Evolutionary conservation across 2,797 vertebrate species (phyloP).

Genomic region (Myotis myotis): DNA sequence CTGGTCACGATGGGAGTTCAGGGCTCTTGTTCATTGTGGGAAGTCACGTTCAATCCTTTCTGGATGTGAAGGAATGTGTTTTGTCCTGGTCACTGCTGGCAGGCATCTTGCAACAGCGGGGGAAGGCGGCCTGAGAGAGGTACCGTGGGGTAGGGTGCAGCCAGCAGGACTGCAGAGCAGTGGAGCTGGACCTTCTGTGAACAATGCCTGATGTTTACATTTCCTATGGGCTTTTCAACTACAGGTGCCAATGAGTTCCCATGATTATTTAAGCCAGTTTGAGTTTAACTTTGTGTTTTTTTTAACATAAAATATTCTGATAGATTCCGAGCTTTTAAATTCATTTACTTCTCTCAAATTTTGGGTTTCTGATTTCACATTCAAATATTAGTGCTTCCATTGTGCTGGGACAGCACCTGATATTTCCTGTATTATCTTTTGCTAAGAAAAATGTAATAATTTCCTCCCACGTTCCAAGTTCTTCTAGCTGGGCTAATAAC

Average conservation of each 20-base stretch:
- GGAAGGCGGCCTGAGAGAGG: neutral
- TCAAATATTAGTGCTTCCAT: neutral
- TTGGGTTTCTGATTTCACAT: neutral
- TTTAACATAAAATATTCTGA: constrained; percentile 12
- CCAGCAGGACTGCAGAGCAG: neutral
- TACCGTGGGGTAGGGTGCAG: no score
- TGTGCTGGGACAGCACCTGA: neutral
- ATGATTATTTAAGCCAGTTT: neutral
- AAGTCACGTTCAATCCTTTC: neutral
- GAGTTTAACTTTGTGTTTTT: neutral
- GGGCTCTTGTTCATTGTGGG: neutral
- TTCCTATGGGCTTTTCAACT: neutral
- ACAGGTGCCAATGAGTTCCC: neutral
- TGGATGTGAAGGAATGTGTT: neutral
- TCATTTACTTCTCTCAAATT: constrained; percentile 26
- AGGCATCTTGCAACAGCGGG: neutral
- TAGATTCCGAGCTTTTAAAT: neutral
- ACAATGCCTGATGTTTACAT: neutral
- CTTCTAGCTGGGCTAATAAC: neutral
- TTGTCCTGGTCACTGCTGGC: neutral
- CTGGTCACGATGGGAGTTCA: neutral
- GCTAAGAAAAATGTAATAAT: neutral
- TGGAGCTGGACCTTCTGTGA: accelerated
- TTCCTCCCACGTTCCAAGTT: neutral
- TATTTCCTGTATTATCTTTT: neutral